Base-by-base conservation (phyloP, 2,113 vertebrate genomes). In the Bos indicus region DNA sequence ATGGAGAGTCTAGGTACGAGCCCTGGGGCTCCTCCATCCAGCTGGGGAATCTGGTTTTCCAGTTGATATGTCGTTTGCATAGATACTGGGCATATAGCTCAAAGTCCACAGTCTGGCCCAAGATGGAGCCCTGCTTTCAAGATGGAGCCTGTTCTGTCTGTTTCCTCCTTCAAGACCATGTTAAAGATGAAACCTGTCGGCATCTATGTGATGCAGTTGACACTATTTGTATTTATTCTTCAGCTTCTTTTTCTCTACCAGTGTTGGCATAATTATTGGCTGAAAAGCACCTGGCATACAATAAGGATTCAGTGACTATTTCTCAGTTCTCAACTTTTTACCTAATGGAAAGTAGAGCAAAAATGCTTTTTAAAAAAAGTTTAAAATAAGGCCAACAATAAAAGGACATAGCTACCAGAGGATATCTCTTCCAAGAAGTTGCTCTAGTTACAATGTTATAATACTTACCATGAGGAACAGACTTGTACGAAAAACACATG, bases 11-110 rank as follows among this genome's bases (percentile, higher is more conserved):
- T 71, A 40, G n/a, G n/a, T 40, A 12, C 0, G 1, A 71, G n/a
- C 10, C 2, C 67, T 12, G 5, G 67, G 67, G 67, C 67, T 23
- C 67, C 36, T 71, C 67, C n/a, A 23, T 23, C 1, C 0, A 10
- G n/a, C 43, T 19, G 1, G 4, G 16, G 3, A 3, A 3, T 71
- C n/a, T 71, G 36, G 67, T 23, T 40, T 71, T 40, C 36, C n/a
- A 23, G 19, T 40, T 71, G 67, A 11, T 6, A 12, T 23, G 67
- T 40, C 64, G 0, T 71, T 71, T 71, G 8, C 17, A 71, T 6
- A 21, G 9, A 71, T 71, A 21, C n/a, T 71, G n/a, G 64, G 17
- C n/a, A 71, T 11, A 71, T 11, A 36, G 19, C n/a, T 23, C 64
- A 36, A 36, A 71, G n/a, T 36, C n/a, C n/a, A 36, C 64, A 12